phyloP scores from a whole-genome alignment of 2,797 vertebrate genomes.

The Cetoscarus ocellatus region DNA sequence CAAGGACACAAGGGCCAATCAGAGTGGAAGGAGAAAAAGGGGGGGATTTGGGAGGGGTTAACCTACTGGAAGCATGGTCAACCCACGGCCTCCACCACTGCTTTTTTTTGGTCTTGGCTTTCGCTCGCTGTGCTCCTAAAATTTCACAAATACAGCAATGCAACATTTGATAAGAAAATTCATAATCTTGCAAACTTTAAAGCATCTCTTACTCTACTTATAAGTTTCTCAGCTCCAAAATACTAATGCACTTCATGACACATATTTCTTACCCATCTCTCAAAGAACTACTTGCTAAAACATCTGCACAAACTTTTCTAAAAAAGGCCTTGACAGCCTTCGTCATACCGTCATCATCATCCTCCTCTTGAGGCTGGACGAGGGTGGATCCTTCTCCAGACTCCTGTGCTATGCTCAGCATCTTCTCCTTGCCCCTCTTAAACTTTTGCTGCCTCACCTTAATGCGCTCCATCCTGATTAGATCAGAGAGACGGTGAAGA shows the following conservation, averaged over 20 bases:
- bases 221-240: conserved; percentile 30
- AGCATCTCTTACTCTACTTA: conserved; percentile 23
- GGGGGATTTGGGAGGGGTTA: conserved; percentile 77
- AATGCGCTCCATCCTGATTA: conserved; percentile 97
- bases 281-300: conserved; percentile 1
- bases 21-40: conserved; percentile 91
- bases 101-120: conserved; percentile 99
- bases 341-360: conserved; percentile 88
- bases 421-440: conserved; percentile 98
- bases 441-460: conserved; percentile 98
- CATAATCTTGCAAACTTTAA: conserved; percentile 41
- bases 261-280: not conserved
- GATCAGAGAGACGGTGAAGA: conserved; percentile 75
- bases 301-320: conserved; percentile 6
- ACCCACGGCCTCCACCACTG: conserved; percentile 99
- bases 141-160: conserved; percentile 96
- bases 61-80: conserved; percentile 99
- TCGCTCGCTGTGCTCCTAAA: conserved; percentile 99
- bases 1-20: conserved; percentile 98
- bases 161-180: conserved; percentile 73
- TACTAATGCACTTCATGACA: conserved; percentile 33
- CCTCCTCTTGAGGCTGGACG: conserved; percentile 87
- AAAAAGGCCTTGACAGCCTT: conserved; percentile 12
- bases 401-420: conserved; percentile 93
- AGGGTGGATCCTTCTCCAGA: conserved; percentile 88